phyloP scores from a whole-genome alignment of 2,797 vertebrate species.

The Tenualosa ilisha region DNA sequence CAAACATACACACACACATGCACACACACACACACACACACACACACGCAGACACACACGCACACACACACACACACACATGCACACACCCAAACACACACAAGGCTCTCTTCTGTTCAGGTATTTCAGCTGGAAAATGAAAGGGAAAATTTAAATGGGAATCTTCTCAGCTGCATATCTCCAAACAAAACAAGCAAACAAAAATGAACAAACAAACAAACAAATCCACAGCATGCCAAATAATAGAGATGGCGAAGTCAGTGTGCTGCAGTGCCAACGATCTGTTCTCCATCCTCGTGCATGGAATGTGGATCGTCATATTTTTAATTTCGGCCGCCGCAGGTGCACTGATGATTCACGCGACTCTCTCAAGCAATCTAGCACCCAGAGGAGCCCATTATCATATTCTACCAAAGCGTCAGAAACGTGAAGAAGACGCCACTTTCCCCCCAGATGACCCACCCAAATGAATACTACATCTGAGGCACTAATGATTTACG shows the following conservation, averaged over 20 bases:
- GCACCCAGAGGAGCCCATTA: background rate
- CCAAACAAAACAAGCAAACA: background rate
- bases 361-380: slow-evolving; percentile 30
- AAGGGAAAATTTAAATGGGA: background rate
- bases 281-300: background rate
- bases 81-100: background rate
- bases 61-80: too few relatives aligned
- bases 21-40: background rate
- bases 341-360: slow-evolving; percentile 49
- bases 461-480: background rate
- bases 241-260: background rate
- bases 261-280: background rate
- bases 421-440: background rate
- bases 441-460: slow-evolving; percentile 26
- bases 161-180: background rate
- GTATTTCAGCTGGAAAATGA: background rate
- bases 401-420: background rate
- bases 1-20: background rate
- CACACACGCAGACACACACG: background rate
- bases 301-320: background rate
- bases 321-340: background rate
- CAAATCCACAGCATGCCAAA: background rate
- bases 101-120: background rate
- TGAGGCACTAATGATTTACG: slow-evolving; percentile 19
- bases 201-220: background rate